These are phyloP conservation scores for Pseudochirops cupreus DNA, from an alignment of 2,797 vertebrate species.

Conservation along the genomic window DNA sequence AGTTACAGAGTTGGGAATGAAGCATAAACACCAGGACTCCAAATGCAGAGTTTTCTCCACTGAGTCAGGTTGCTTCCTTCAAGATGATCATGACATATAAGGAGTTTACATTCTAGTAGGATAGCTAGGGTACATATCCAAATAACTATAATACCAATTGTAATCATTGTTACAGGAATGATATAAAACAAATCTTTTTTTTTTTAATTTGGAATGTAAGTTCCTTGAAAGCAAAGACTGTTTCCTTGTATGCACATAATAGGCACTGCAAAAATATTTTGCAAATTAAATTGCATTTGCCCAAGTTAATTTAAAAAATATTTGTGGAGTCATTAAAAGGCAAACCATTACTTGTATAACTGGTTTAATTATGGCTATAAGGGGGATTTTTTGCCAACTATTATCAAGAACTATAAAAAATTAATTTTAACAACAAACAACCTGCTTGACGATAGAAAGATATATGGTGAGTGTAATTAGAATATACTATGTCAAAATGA, in stretches of 20 bases:
- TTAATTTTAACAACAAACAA: not conserved
- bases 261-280: not conserved
- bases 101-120: not conserved
- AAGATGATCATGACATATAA: not conserved
- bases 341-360: not conserved
- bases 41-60: not conserved
- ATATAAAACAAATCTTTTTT: not conserved
- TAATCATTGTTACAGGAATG: not conserved
- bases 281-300: not conserved
- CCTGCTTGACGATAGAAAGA: no score
- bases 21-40: not conserved
- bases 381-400: not conserved
- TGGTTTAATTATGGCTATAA: not conserved
- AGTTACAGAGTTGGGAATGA: not conserved
- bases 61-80: not conserved
- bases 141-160: not conserved
- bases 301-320: not conserved
- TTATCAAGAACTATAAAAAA: not conserved
- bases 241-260: not conserved
- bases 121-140: not conserved
- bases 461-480: no score
- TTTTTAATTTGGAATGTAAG: not conserved
- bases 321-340: not conserved
- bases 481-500: no score
- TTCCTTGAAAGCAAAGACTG: not conserved